Conservation (phyloP, 2,797 vertebrate species). For the Macropus fuliginosus region DNA sequence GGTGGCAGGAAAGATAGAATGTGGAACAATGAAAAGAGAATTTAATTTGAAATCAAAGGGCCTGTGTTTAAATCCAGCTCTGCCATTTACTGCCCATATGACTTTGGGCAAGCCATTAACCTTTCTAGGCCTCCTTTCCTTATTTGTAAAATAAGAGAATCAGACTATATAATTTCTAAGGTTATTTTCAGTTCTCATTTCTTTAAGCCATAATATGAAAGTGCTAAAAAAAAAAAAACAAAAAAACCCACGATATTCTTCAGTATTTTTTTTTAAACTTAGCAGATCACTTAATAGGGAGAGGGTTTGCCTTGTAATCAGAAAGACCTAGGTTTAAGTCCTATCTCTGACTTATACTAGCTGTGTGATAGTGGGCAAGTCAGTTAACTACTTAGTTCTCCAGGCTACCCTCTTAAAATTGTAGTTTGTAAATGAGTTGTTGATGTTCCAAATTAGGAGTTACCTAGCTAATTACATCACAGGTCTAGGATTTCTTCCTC, state of each 20-base stretch:
- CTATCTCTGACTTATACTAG: too few relatives aligned
- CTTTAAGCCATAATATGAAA: slow-evolving; percentile 13
- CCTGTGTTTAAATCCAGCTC: not conserved
- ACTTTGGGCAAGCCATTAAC: not conserved
- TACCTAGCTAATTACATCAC: not conserved
- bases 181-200: not conserved
- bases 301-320: not conserved
- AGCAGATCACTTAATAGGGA: not conserved
- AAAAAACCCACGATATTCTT: slow-evolving; percentile 35
- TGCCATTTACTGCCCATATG: not conserved
- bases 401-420: not conserved
- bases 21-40: not conserved
- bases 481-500: not conserved
- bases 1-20: too few relatives aligned
- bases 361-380: not conserved
- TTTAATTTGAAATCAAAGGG: not conserved
- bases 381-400: not conserved
- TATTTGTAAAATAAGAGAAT: not conserved
- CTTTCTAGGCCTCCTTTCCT: not conserved
- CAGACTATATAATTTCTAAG: not conserved
- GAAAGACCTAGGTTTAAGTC: too few relatives aligned
- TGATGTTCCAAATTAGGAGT: not conserved
- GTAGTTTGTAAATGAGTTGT: not conserved
- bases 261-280: not conserved
- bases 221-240: slow-evolving; percentile 20